Base-by-base conservation (phyloP, 2,797 vertebrate genomes). In the Melanotaenia pygmaea region DNA sequence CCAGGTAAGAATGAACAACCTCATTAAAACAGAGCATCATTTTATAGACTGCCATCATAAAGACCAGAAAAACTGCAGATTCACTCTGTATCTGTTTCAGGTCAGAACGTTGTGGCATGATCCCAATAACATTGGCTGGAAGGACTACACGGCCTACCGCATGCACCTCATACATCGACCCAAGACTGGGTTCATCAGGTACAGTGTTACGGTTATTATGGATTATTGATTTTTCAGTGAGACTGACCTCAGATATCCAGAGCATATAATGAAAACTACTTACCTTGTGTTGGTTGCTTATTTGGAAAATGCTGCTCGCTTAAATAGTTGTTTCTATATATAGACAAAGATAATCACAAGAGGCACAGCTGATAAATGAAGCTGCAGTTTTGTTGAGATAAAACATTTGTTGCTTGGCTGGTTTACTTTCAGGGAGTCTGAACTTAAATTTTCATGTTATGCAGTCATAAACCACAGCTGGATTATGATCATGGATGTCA, bases 61-160 rank as follows among this genome's bases (percentile, higher is more conserved):
- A 73, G 18, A 60, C 58, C 54, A 64, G 26, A 65, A 65, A 62
- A 59, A 51, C 35, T 2, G 22, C 16, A 26, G 47, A 22, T 47
- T n/a, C 38, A 14, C 10, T 0, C 3, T 74, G 68, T 81, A 30
- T 81, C 4, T 74, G 38, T 77, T 69, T 60, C 81, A 99, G 98
- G 98, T 99, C 38, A 95, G 94, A 64, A 99, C 98, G 0, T 88
- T 99, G 37, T 99, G 98, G 98, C 98, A 99, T 0, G 98, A 99
- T 85, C 96, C 97, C 71, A 97, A 96, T 85, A 97, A 98, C 79
- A 94, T 96, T 11, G 98, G 97, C 74, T 99, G 98, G 98, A 99
- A 96, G 84, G 97, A 97, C 92, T 99, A 93, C 84, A 99, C 97
- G 0, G 97, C 98, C 32, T 99, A 99, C 83, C 94, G 98, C 84